A percentile compares a stretch with the other conserved stretches of the same genome.
Conservation (phyloP, 1,140 invertebrate species). For the Calosoma granatense region DNA sequence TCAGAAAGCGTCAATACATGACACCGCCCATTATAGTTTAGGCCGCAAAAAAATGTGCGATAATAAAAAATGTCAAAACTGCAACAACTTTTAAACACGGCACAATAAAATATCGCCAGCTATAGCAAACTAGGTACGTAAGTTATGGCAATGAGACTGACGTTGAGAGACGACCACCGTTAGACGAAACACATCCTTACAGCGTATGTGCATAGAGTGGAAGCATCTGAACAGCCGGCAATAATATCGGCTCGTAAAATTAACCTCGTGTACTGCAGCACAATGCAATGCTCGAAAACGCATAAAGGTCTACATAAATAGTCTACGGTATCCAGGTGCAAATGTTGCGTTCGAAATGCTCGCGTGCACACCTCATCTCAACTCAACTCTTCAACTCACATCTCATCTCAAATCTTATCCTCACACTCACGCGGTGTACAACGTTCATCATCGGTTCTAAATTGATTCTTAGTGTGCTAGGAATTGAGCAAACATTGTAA, state of each 20-base stretch:
- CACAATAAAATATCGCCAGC: slow-evolving; percentile 21
- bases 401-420: too few relatives aligned
- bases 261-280: slow-evolving; percentile 22
- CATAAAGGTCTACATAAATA: slow-evolving; percentile 30
- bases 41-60: background rate
- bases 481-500: too few relatives aligned
- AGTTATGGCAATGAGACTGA: slow-evolving; percentile 19
- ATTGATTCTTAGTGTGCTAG: too few relatives aligned
- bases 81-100: slow-evolving; percentile 19
- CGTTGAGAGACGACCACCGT: slow-evolving; percentile 5
- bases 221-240: slow-evolving; percentile 15
- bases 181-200: slow-evolving; percentile 15
- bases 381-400: too few relatives aligned
- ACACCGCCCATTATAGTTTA: background rate
- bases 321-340: slow-evolving; percentile 27
- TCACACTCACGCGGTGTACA: too few relatives aligned
- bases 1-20: background rate
- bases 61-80: slow-evolving; percentile 20
- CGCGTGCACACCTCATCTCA: background rate
- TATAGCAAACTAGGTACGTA: slow-evolving; percentile 23
- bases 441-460: too few relatives aligned
- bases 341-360: background rate
- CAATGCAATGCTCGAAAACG: slow-evolving; percentile 23
- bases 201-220: background rate
- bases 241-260: slow-evolving; percentile 29